These are phyloP conservation scores for Octomys mimax DNA, from an alignment of 2,797 vertebrate species.

Conservation along the genomic window DNA sequence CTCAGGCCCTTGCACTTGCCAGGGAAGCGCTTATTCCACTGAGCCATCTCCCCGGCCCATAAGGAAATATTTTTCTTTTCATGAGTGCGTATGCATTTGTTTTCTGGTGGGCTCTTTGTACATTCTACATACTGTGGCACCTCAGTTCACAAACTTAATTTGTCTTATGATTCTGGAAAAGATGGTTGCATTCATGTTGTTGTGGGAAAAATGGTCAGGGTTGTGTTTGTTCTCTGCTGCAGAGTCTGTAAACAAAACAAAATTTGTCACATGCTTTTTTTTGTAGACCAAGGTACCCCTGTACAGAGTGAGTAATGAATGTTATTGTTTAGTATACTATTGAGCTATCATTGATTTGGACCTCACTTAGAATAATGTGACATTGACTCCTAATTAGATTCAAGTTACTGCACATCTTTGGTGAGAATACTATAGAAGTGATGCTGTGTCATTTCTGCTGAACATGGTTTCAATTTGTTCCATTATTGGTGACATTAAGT, in stretches of 20 bases:
- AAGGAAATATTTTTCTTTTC: neutral
- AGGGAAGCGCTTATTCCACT: too few relatives aligned
- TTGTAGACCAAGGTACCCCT: neutral
- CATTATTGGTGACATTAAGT: neutral
- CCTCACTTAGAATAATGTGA: neutral
- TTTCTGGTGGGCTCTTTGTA: neutral
- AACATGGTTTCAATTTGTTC: conserved; percentile 24
- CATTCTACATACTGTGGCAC: neutral
- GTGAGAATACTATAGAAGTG: neutral
- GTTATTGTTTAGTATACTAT: neutral
- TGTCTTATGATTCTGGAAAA: neutral
- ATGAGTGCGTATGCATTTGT: neutral
- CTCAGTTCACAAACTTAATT: neutral
- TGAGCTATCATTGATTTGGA: neutral
- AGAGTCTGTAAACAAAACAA: neutral
- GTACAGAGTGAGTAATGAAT: neutral
- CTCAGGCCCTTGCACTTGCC: too few relatives aligned
- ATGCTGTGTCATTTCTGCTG: neutral
- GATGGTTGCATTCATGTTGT: neutral
- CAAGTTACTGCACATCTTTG: neutral
- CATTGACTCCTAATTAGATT: neutral
- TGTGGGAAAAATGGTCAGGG: neutral
- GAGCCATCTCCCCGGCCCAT: too few relatives aligned
- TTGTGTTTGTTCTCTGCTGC: neutral
- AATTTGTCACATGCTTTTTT: neutral